Percentiles rank a stretch among this genome's conserved stretches.
These are phyloP conservation scores for Rhinatrema bivittatum DNA, from an alignment of 2,797 vertebrate species.

Conservation along the genomic window DNA sequence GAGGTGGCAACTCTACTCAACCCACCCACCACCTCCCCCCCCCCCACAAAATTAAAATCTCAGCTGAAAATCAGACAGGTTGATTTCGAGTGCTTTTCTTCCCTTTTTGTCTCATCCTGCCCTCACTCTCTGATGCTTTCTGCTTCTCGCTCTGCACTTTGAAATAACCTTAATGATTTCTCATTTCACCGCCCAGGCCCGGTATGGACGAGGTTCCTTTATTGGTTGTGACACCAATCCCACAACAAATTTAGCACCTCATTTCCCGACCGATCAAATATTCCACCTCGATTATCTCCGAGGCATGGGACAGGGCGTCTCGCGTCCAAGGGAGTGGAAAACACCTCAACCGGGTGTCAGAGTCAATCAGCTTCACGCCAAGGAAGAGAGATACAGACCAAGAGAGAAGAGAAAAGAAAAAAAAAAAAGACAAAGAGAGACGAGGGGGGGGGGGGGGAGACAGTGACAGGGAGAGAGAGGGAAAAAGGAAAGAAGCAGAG, in stretches of 20 bases:
- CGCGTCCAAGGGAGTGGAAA: conserved; percentile 15
- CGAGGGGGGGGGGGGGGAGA: neutral
- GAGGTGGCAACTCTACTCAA: too few relatives aligned
- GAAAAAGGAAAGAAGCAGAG: neutral
- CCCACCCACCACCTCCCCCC: too few relatives aligned
- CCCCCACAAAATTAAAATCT: too few relatives aligned
- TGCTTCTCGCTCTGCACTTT: neutral
- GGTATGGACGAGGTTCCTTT: conserved; percentile 5
- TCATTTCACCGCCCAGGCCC: conserved; percentile 20
- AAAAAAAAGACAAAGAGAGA: neutral
- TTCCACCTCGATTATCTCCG: conserved; percentile 45
- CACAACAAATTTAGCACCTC: conserved; percentile 50
- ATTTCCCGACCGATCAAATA: conserved; percentile 45
- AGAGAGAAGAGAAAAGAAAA: neutral
- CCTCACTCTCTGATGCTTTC: neutral
- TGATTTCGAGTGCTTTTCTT: too few relatives aligned
- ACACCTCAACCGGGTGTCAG: neutral
- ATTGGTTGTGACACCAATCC: conserved; percentile 47
- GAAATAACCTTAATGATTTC: conserved; percentile 26
- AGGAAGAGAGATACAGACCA: neutral
- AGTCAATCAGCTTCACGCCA: conserved; percentile 14
- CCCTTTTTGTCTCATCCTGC: neutral
- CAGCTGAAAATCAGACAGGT: too few relatives aligned
- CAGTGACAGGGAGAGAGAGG: neutral
- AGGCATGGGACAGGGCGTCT: conserved; percentile 1